These are phyloP conservation scores for Cheilosia variabilis DNA, from an alignment of 2,888 invertebrate species.

Conservation along the genomic window DNA sequence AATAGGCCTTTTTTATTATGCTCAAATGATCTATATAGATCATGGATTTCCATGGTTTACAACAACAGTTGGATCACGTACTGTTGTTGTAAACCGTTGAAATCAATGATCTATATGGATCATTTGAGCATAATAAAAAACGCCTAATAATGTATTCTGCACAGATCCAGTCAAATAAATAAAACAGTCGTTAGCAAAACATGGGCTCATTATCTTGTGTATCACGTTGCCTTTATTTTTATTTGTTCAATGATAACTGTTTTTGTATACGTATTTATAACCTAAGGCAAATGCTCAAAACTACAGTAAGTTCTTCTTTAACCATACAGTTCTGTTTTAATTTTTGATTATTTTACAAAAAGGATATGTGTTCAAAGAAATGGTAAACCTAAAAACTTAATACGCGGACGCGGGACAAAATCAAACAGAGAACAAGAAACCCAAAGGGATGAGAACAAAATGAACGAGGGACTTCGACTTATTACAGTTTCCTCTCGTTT, in stretches of 20 bases:
- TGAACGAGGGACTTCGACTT: not conserved
- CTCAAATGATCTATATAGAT: too few species aligned
- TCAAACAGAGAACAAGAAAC: not conserved
- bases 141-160: too few species aligned
- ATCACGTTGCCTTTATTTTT: slow-evolving; percentile 59
- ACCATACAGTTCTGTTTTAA: not conserved
- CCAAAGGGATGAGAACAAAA: slow-evolving; percentile 6
- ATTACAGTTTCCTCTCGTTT: not conserved
- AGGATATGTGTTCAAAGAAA: slow-evolving; percentile 31
- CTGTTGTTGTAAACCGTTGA: too few species aligned
- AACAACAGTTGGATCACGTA: too few species aligned
- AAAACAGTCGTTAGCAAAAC: not conserved
- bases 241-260: slow-evolving; percentile 43
- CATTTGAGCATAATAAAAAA: too few species aligned
- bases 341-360: slow-evolving; percentile 39
- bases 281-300: slow-evolving; percentile 57
- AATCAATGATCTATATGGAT: too few species aligned
- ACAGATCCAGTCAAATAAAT: too few species aligned
- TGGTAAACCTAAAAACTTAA: slow-evolving; percentile 11
- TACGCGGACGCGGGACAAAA: slow-evolving; percentile 5
- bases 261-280: slow-evolving; percentile 37
- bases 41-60: too few species aligned
- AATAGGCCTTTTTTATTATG: too few species aligned
- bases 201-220: slow-evolving; percentile 7
- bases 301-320: slow-evolving; percentile 19